These are phyloP conservation scores for Dioctria linearis DNA, from an alignment of 2,888 invertebrate species.

Conservation along the genomic window DNA sequence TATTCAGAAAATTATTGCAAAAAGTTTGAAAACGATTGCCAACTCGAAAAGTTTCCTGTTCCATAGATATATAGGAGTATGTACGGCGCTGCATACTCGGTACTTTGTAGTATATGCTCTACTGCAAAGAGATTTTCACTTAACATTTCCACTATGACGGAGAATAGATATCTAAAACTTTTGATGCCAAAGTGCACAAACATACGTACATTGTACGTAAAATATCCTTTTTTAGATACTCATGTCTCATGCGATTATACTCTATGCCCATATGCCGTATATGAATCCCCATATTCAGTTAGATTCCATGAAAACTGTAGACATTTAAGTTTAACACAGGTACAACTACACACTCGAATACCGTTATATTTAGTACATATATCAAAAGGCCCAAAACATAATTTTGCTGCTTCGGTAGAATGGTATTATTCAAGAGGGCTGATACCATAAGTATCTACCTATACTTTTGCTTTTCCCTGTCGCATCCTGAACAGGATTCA, in stretches of 20 bases:
- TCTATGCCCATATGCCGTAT: neutral
- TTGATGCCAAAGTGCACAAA: neutral
- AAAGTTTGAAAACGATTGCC: conserved; percentile 30
- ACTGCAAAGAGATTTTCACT: conserved; percentile 27
- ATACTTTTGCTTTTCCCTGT: conserved; percentile 26
- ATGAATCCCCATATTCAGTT: conserved; percentile 33
- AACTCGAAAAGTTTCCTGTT: conserved; percentile 20
- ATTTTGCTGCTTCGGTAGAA: conserved; percentile 37
- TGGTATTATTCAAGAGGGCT: conserved; percentile 42
- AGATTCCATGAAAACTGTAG: conserved; percentile 24
- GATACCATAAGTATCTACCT: neutral
- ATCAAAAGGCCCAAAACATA: conserved; percentile 49
- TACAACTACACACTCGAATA: conserved; percentile 13
- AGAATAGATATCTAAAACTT: conserved; percentile 21
- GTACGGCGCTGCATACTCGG: neutral
- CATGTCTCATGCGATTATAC: conserved; percentile 31
- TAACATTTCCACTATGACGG: conserved; percentile 29
- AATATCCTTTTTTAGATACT: conserved; percentile 31
- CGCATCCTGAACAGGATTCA: conserved; percentile 17
- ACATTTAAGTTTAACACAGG: conserved; percentile 36
- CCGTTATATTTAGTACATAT: neutral
- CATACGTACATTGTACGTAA: neutral
- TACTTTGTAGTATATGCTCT: neutral
- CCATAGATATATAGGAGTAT: neutral
- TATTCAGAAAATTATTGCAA: neutral